Evolutionary conservation across 1,140 invertebrate species (phyloP).

Genomic region (Halictus rubicundus): DNA sequence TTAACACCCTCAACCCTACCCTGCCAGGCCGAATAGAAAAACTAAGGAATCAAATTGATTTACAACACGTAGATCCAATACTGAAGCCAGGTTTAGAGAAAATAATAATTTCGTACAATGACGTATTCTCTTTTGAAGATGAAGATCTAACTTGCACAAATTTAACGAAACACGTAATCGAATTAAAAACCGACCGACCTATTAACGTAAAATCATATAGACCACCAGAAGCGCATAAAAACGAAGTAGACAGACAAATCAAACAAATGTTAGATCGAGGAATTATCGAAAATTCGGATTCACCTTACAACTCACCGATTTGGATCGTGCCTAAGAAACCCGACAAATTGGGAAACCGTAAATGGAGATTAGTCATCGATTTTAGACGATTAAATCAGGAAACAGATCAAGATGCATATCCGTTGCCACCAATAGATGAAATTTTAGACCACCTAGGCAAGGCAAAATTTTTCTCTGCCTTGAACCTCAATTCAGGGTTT

Average conservation of each 20-base stretch:
- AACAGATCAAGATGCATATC: not conserved
- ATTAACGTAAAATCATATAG: slow-evolving; percentile 1
- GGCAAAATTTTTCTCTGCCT: not conserved
- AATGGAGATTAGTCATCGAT: not conserved
- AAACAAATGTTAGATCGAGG: not conserved
- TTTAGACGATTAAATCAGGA: slow-evolving; percentile 1
- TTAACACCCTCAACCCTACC: not conserved
- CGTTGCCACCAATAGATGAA: slow-evolving; percentile 77
- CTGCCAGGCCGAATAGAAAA: not conserved
- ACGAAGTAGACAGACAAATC: not conserved
- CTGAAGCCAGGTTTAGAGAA: not conserved
- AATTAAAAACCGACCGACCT: not conserved
- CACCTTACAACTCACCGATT: not conserved
- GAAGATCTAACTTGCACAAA: not conserved
- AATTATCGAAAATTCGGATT: slow-evolving; percentile 9
- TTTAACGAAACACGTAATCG: not conserved
- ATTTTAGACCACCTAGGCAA: slow-evolving; percentile 42
- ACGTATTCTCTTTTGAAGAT: slow-evolving; percentile 11
- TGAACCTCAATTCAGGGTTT: slow-evolving; percentile 15
- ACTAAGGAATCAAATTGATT: not conserved
- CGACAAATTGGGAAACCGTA: too few relatives aligned
- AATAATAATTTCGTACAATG: slow-evolving; percentile 6
- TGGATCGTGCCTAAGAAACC: not conserved
- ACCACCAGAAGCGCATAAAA: not conserved
- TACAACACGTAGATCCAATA: not conserved